These are phyloP conservation scores for Capreolus pygargus DNA, from an alignment of 2,113 vertebrate genomes.

Conservation along the genomic window DNA sequence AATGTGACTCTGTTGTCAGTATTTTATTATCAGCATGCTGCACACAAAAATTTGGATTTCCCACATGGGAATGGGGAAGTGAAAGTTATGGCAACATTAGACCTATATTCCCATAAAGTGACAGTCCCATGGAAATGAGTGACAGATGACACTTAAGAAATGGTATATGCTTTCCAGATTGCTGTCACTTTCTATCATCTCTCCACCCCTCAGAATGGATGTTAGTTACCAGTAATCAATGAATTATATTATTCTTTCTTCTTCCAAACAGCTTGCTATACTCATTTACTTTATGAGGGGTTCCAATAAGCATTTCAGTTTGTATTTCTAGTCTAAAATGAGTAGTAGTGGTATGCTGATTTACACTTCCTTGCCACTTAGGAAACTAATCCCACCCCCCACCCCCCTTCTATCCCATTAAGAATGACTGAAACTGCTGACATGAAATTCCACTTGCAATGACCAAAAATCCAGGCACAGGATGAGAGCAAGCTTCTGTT, in stretches of 20 bases:
- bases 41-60: constrained; percentile 1
- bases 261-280: neutral
- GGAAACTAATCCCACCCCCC: neutral
- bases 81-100: neutral
- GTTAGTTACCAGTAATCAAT: neutral
- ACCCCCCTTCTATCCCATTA: neutral
- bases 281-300: neutral
- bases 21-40: neutral
- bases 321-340: neutral
- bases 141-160: neutral
- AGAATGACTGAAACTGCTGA: neutral
- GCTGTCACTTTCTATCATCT: neutral
- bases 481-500: neutral
- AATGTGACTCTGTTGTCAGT: neutral
- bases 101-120: neutral
- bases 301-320: neutral
- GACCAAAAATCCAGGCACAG: neutral
- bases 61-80: neutral
- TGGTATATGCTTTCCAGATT: neutral
- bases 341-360: neutral
- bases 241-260: neutral
- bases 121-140: neutral
- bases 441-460: neutral
- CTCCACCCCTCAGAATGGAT: neutral
- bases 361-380: neutral